Conservation (phyloP, 2,797 vertebrate species). For the Lycodopsis pacificus region DNA sequence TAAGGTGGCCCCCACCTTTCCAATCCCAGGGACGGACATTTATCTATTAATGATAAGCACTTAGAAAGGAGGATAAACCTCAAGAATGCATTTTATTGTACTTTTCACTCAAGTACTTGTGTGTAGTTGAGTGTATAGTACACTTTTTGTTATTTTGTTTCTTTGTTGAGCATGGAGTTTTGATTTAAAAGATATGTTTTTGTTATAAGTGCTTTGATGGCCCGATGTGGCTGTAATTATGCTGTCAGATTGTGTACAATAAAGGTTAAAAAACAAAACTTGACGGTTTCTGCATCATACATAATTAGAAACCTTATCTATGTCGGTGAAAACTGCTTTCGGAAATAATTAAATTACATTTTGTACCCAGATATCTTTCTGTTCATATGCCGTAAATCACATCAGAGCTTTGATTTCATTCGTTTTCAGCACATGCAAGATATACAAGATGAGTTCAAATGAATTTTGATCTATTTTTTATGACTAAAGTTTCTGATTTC, state of each 20-base stretch:
- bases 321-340: not conserved
- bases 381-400: constrained; percentile 9
- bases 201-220: not conserved
- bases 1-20: not conserved
- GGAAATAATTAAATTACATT: not conserved
- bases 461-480: constrained; percentile 27
- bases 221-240: not conserved
- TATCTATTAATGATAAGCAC: not conserved
- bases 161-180: not conserved
- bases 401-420: constrained; percentile 6
- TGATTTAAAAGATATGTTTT: not conserved
- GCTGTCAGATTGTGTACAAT: not conserved
- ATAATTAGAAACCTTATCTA: not conserved
- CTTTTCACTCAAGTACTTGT: not conserved
- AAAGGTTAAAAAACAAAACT: not conserved
- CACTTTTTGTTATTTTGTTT: not conserved
- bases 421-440: not conserved
- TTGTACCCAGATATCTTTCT: not conserved
- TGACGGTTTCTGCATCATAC: not conserved
- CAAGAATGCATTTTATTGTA: not conserved
- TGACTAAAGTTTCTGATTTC: constrained; percentile 46
- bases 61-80: not conserved
- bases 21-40: constrained; percentile 1
- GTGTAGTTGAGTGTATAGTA: not conserved
- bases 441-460: constrained; percentile 9